phyloP scores from a whole-genome alignment of 2,888 invertebrate species.

The Rhaphigaster nebulosa region DNA sequence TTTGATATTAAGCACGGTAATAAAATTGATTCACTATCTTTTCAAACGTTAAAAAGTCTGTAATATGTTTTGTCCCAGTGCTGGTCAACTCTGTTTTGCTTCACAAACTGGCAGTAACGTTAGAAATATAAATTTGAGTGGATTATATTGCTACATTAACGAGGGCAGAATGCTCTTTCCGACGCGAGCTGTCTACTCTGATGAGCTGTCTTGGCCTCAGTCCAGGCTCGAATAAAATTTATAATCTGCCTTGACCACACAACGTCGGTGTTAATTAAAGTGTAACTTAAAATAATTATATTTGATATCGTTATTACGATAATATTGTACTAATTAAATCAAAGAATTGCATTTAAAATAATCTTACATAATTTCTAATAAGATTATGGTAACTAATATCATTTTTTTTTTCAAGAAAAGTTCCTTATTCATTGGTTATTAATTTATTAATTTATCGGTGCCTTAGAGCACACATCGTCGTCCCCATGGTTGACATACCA shows the following conservation, averaged over 20 bases:
- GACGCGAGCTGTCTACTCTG: background rate
- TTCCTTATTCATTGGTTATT: no score
- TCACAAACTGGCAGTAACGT: background rate
- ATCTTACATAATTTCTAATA: background rate
- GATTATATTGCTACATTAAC: background rate
- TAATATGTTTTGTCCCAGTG: background rate
- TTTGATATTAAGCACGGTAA: background rate
- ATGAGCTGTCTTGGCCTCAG: background rate
- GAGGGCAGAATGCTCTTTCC: background rate
- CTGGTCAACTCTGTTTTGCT: background rate
- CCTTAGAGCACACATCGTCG: no score
- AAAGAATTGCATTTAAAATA: background rate
- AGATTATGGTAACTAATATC: no score
- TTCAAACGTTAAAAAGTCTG: background rate
- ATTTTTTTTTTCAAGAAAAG: no score
- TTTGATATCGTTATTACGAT: background rate
- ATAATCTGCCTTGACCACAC: background rate
- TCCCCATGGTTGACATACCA: no score
- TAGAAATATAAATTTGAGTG: background rate
- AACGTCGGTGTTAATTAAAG: background rate
- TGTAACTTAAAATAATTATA: background rate
- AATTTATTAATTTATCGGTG: no score
- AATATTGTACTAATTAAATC: background rate
- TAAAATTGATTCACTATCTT: background rate
- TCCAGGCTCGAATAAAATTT: slow-evolving; percentile 7